A percentile compares a stretch with the other conserved stretches of the same genome.
phyloP scores from a whole-genome alignment of 2,113 vertebrate genomes.

The Pygathrix nemaeus region DNA sequence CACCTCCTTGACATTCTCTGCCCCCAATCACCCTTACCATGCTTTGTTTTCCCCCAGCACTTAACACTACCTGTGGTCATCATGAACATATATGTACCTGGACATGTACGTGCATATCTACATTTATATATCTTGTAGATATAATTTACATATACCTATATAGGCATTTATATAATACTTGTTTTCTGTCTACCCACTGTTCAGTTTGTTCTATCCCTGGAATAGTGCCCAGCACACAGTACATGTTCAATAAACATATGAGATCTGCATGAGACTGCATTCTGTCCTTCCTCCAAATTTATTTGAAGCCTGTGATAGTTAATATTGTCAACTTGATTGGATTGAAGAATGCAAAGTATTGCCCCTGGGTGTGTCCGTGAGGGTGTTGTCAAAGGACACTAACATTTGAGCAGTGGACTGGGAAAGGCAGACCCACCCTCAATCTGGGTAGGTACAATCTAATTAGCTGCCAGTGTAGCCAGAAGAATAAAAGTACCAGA shows the following conservation, averaged over 20 bases:
- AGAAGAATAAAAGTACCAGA: too few species aligned
- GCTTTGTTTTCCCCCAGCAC: background rate
- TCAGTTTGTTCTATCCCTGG: background rate
- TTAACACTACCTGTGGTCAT: background rate
- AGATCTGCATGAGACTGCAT: background rate
- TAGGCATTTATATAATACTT: too few species aligned
- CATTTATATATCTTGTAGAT: background rate
- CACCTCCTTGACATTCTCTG: rapidly evolving
- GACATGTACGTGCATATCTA: rapidly evolving
- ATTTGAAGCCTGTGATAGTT: background rate
- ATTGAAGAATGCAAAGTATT: too few species aligned
- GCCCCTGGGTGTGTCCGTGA: too few species aligned
- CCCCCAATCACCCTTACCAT: background rate
- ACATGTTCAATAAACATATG: background rate
- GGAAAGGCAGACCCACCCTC: too few species aligned
- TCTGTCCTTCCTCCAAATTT: background rate
- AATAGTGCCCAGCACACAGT: background rate
- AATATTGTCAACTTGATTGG: too few species aligned
- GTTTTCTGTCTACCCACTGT: background rate
- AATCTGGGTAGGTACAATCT: too few species aligned
- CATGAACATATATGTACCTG: background rate
- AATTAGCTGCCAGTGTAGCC: too few species aligned
- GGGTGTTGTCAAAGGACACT: too few species aligned
- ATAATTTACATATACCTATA: background rate
- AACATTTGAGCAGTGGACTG: too few species aligned